Base-by-base conservation (phyloP, 2,797 vertebrate genomes). In the Poeciliopsis turneri region DNA sequence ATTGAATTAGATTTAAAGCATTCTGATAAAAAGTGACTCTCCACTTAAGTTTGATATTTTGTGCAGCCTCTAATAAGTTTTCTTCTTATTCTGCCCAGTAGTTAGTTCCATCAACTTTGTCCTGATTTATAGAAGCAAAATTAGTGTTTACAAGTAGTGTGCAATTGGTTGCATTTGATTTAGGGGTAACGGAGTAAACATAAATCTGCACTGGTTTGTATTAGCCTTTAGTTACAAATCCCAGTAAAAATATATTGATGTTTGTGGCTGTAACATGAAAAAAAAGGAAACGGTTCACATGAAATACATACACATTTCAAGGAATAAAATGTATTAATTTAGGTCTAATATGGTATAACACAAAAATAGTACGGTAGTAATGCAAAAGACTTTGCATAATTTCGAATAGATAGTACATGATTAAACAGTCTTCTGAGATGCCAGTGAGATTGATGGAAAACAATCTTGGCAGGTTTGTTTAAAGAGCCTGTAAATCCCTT, bases 401-500 rank as follows among this genome's bases (percentile, higher is more conserved):
- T 15, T 43, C 0, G 6, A 43, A 43, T 43, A 43, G 39, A 43
- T 43, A 12, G 11, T 43, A 20, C 3, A 23, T 5, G 10, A 68
- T 68, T 43, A 70, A 45, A 45, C 12, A 75, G 13, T 73, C 49
- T 51, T 49, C 64, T 25, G 20, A 41, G 36, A 41, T 41, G 36
- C 64, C 64, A 12, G 20, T 68, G 36, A 23, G 2, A 61, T 72
- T 36, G 25, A 51, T 28, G 46, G 25, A 23, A 72, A 74, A 30
- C 41, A 51, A 43, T 78, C 47, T 28, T 43, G 69, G 45, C 70
- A 75, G 66, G 77, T 72, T 82, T 69, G 68, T 45, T 82, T 74
- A 41, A 80, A 81, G 7, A 47, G 68, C 49, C 33, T 59, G 53
- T 80, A 82, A 82, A 79, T 41, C n/a, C 16, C 49, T 79, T 86